Percentiles rank a stretch among this genome's conserved stretches.
Conservation (phyloP, 2,797 vertebrate species). For the Paratrypauchen microcephalus region DNA sequence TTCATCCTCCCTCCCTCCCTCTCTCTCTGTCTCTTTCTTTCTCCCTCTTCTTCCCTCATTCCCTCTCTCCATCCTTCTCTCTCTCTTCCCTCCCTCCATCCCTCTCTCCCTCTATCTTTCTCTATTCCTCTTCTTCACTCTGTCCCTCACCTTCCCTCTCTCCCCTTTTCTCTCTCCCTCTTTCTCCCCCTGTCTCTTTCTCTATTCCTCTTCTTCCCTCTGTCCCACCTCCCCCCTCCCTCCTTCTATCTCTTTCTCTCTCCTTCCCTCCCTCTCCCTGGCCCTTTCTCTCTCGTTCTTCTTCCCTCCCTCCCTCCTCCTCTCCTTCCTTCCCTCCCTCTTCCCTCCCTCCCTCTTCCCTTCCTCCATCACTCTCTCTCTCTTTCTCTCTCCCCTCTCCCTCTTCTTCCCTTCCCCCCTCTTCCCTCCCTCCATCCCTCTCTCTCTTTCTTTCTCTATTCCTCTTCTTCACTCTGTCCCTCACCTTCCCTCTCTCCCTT, state of each 20-base stretch:
- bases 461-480: no score
- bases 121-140: not conserved
- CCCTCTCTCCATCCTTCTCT: not conserved
- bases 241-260: not conserved
- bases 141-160: no score
- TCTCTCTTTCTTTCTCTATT: no score
- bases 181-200: not conserved
- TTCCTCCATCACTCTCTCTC: no score
- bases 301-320: not conserved
- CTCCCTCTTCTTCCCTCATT: not conserved
- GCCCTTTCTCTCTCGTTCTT: not conserved
- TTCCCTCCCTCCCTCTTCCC: not conserved
- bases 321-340: not conserved
- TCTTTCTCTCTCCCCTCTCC: no score
- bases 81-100: no score
- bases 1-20: not conserved
- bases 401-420: not conserved
- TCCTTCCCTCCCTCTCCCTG: conserved; percentile 28
- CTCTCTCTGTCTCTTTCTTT: no score
- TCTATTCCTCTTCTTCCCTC: not conserved
- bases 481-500: no score
- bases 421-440: not conserved
- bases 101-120: no score
- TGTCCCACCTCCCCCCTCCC: no score
- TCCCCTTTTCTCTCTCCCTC: not conserved